Base-by-base conservation (phyloP, 2,113 vertebrate genomes). In the Ammodytes dubius region DNA sequence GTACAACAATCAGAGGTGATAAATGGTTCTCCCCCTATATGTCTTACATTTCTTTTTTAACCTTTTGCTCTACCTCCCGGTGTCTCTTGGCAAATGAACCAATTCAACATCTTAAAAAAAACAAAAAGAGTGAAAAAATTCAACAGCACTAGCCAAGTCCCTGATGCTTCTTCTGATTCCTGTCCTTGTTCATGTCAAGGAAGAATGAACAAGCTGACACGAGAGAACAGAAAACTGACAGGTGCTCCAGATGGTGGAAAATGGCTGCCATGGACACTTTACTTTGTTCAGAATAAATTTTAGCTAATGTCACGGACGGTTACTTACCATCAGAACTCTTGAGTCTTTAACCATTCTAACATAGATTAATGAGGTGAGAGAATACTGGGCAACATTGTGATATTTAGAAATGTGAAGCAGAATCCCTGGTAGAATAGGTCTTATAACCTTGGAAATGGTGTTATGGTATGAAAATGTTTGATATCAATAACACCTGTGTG, bases 251-350 rank as follows among this genome's bases (percentile, higher is more conserved):
- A 77, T 66, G 42, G 69, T 64, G 60, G 71, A 76, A 63, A 80
- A 72, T 63, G 58, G 46, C 79, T 81, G 83, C 88, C 45, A 76
- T n/a, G 39, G 64, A 67, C 57, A 42, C 47, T 81, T 72, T 73
- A 39, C 15, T 47, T 58, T 46, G 57, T 37, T 58, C 3, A n/a
- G 47, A 3, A n/a, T 6, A 46, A 9, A 76, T 61, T 72, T 82
- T 61, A 65, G 68, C 67, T 56, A 69, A 71, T 71, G 69, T 56
- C 72, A 68, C 1, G 2, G 40, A 68, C 1, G 2, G 40, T 70
- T 65, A 70, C 45, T 42, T 61, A 69, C 13, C 63, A 19, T 35
- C 63, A 65, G 42, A 42, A 70, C 42, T 39, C 40, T 27, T 39
- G 39, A 7, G 54, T 59, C 8, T 54, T 35, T 4, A 66, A 17